Conservation (phyloP, 2,888 invertebrate genomes). For the Tenthredo mesomela region DNA sequence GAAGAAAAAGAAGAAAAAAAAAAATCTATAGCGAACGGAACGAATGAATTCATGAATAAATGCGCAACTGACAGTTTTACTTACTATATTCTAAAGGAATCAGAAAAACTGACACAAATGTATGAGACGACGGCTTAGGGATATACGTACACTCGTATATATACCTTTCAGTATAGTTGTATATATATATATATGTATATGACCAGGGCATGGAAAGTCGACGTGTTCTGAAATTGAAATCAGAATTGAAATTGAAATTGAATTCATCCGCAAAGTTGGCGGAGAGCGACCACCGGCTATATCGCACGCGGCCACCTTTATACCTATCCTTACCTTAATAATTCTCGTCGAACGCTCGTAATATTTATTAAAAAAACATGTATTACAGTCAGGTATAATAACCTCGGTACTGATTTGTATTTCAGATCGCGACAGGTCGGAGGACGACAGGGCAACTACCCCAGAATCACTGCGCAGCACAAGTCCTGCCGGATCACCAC, state of each 20-base stretch:
- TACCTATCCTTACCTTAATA: conserved; percentile 50
- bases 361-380: not conserved
- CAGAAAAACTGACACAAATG: not conserved
- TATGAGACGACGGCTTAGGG: not conserved
- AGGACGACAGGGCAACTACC: conserved; percentile 74
- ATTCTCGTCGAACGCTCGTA: not conserved
- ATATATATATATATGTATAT: not conserved
- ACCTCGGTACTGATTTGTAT: conserved; percentile 29
- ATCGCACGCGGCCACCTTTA: conserved; percentile 17
- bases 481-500: conserved; percentile 73
- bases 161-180: not conserved
- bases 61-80: conserved; percentile 33
- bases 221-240: conserved; percentile 52
- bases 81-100: conserved; percentile 31
- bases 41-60: conserved; percentile 43
- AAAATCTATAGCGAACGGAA: conserved; percentile 8
- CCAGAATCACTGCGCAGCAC: conserved; percentile 73
- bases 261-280: conserved; percentile 43
- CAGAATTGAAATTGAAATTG: conserved; percentile 45
- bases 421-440: conserved; percentile 77
- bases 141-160: not conserved
- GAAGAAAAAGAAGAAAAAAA: not conserved
- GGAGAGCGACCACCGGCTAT: conserved; percentile 52
- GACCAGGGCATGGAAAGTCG: conserved; percentile 49
- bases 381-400: conserved; percentile 10